Percentiles rank a stretch among this genome's conserved stretches.
These are phyloP conservation scores for Zosterops lateralis DNA, from an alignment of 2,113 vertebrate species.

Conservation along the genomic window DNA sequence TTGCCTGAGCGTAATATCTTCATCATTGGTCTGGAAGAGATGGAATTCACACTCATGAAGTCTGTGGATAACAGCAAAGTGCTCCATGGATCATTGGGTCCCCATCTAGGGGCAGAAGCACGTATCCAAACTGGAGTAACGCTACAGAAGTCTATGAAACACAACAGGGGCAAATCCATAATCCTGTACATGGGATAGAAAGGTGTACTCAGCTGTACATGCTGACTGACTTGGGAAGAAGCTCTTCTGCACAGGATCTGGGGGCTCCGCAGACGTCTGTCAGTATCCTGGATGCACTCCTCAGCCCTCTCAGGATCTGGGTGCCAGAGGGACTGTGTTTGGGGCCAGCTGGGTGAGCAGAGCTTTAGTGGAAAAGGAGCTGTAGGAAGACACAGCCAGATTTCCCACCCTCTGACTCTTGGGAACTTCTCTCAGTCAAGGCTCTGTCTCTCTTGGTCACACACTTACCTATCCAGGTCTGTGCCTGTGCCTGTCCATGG, in stretches of 20 bases:
- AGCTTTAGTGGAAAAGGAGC: neutral
- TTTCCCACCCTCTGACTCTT: neutral
- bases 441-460: neutral
- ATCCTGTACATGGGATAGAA: neutral
- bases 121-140: neutral
- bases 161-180: neutral
- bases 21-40: neutral
- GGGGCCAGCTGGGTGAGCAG: neutral
- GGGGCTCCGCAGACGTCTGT: neutral
- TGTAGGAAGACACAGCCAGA: neutral
- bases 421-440: accelerated
- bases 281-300: neutral
- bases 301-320: neutral
- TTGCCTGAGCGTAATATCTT: neutral
- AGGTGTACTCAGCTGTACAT: neutral
- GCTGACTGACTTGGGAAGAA: neutral
- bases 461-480: neutral
- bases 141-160: neutral
- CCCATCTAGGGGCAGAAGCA: neutral
- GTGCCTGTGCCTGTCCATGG: neutral
- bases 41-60: neutral
- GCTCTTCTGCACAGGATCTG: neutral
- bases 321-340: accelerated
- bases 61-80: neutral
- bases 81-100: neutral